Conservation (phyloP, 2,113 vertebrate genomes). For the Etheostoma spectabile region DNA sequence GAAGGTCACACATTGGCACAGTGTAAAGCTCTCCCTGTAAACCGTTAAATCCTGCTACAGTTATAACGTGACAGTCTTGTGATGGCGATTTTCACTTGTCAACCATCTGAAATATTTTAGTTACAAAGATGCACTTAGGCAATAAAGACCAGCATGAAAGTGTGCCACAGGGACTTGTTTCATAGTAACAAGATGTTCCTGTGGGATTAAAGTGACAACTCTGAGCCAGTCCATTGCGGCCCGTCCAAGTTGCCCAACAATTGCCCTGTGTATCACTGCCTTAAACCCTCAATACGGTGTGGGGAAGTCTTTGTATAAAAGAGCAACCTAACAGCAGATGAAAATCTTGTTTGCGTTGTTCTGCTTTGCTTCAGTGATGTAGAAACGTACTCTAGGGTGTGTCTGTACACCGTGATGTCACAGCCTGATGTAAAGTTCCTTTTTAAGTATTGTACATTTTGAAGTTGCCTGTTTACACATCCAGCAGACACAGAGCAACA, state of each 20-base stretch:
- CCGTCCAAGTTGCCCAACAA: constrained; percentile 24
- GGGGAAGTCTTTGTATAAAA: background rate
- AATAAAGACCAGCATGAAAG: background rate
- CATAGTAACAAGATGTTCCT: constrained; percentile 22
- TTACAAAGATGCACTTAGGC: background rate
- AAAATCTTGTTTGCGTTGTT: background rate
- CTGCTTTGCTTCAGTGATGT: background rate
- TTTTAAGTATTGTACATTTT: no score
- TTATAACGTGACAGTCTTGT: background rate
- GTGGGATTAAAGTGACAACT: constrained; percentile 6
- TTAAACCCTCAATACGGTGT: background rate
- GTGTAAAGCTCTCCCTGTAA: background rate
- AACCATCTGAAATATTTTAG: background rate
- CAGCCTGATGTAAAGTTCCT: no score
- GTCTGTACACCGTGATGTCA: background rate
- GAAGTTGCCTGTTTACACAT: background rate
- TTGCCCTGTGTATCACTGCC: constrained; percentile 24
- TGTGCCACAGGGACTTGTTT: constrained; percentile 5
- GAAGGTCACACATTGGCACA: constrained; percentile 11
- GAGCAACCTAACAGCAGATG: background rate
- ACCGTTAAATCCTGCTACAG: constrained; percentile 5
- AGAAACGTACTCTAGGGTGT: background rate
- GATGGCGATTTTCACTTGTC: background rate
- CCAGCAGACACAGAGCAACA: background rate
- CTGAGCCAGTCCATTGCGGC: background rate